Percentiles rank a stretch among this genome's conserved stretches.
phyloP scores from a whole-genome alignment of 1,140 invertebrate genomes.

The Mesaphorura yosii region DNA sequence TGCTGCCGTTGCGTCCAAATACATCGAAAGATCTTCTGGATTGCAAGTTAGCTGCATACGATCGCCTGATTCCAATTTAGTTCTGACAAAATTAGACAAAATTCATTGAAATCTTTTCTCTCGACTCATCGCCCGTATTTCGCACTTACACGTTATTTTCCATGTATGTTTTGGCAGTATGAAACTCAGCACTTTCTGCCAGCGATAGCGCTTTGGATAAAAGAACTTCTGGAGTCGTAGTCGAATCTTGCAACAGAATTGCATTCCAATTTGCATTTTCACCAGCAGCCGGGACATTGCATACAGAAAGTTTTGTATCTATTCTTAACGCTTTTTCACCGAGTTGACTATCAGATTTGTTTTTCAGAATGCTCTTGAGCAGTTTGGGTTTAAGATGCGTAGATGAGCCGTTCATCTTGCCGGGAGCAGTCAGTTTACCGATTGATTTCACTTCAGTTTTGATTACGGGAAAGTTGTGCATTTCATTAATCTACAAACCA shows the following conservation, averaged over 20 bases:
- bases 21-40: slow-evolving; percentile 28
- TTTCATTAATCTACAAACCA: neutral
- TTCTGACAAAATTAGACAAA: neutral
- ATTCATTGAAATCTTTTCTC: no score
- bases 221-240: slow-evolving; percentile 8
- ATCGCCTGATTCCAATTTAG: slow-evolving; percentile 1
- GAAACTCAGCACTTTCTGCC: slow-evolving; percentile 21
- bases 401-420: no score
- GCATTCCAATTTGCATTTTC: slow-evolving; percentile 21
- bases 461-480: no score
- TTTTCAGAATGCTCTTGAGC: slow-evolving; percentile 31
- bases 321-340: slow-evolving; percentile 23
- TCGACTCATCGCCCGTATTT: no score
- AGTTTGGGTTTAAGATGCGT: slow-evolving; percentile 18
- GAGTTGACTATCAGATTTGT: slow-evolving; percentile 30
- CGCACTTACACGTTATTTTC: no score
- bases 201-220: slow-evolving; percentile 17
- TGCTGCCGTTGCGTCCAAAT: slow-evolving; percentile 28
- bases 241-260: slow-evolving; percentile 17
- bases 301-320: slow-evolving; percentile 13
- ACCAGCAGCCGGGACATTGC: neutral
- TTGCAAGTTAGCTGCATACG: no score
- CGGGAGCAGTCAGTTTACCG: no score
- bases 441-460: no score
- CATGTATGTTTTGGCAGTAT: slow-evolving; percentile 19